phyloP scores from a whole-genome alignment of 2,797 vertebrate species.

The Gymnothorax javanicus region DNA sequence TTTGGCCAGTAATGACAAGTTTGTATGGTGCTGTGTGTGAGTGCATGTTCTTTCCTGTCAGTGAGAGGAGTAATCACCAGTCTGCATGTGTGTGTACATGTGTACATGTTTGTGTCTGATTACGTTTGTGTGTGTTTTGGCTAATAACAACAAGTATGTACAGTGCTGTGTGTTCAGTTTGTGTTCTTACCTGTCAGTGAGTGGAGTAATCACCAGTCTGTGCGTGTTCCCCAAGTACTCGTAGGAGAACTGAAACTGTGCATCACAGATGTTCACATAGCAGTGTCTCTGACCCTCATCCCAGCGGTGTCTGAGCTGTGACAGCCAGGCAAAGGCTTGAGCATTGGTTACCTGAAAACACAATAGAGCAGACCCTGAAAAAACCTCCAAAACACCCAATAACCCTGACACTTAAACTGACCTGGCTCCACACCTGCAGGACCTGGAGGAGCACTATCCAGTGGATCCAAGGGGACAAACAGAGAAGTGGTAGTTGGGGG shows the following conservation, averaged over 20 bases:
- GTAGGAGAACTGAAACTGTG: constrained; percentile 81
- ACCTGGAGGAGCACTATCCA: too few species aligned
- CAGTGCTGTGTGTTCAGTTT: background rate
- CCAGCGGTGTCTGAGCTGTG: constrained; percentile 80
- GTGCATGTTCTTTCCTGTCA: constrained; percentile 66
- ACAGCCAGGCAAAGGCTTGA: constrained; percentile 80
- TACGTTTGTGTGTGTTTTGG: background rate
- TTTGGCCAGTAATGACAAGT: background rate
- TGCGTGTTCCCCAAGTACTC: constrained; percentile 82
- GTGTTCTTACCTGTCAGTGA: constrained; percentile 76
- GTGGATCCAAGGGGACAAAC: too few species aligned
- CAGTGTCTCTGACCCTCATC: constrained; percentile 74
- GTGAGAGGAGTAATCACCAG: constrained; percentile 77
- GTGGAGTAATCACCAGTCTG: constrained; percentile 79
- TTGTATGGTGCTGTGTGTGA: background rate
- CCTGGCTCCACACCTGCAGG: too few species aligned
- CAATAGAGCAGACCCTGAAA: background rate
- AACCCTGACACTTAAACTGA: too few species aligned
- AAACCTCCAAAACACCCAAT: background rate
- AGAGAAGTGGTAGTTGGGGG: too few species aligned
- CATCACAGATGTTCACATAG: constrained; percentile 79
- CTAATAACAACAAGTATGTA: too few species aligned
- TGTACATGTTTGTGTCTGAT: background rate
- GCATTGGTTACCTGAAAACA: constrained; percentile 70
- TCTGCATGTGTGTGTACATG: background rate